A percentile compares a stretch with the other conserved stretches of the same genome.
Conservation (phyloP, 2,888 invertebrate species). For the Napeogenes inachia region DNA sequence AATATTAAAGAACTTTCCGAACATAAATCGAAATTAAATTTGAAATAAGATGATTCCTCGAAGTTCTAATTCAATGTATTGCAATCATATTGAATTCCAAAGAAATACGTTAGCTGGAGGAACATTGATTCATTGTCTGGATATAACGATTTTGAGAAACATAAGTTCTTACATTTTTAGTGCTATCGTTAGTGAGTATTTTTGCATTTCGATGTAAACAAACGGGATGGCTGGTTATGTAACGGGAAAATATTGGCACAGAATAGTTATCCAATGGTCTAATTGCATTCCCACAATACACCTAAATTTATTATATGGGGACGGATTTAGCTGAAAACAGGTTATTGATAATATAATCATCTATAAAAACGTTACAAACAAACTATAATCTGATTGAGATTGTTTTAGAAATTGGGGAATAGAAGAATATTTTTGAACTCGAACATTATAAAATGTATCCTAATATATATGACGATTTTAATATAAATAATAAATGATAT, state of each 20-base stretch:
- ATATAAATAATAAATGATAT: not conserved
- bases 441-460: not conserved
- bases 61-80: not conserved
- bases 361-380: too few relatives aligned
- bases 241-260: not conserved
- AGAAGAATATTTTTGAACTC: too few relatives aligned
- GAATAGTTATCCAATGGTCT: too few relatives aligned
- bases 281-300: too few relatives aligned
- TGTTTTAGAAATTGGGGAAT: too few relatives aligned
- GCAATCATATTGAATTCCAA: not conserved
- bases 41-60: too few relatives aligned
- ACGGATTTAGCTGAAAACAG: not conserved
- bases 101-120: not conserved
- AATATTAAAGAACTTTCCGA: too few relatives aligned
- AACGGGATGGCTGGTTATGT: not conserved
- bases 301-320: too few relatives aligned
- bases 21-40: too few relatives aligned
- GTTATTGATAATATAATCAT: too few relatives aligned
- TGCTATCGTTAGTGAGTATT: not conserved
- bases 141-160: not conserved
- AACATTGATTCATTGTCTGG: constrained; percentile 5
- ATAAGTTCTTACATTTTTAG: not conserved
- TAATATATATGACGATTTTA: not conserved
- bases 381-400: too few relatives aligned
- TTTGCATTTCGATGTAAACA: not conserved